These are phyloP conservation scores for Nothoprocta pentlandii DNA, from an alignment of 2,113 vertebrate genomes.

Conservation along the genomic window DNA sequence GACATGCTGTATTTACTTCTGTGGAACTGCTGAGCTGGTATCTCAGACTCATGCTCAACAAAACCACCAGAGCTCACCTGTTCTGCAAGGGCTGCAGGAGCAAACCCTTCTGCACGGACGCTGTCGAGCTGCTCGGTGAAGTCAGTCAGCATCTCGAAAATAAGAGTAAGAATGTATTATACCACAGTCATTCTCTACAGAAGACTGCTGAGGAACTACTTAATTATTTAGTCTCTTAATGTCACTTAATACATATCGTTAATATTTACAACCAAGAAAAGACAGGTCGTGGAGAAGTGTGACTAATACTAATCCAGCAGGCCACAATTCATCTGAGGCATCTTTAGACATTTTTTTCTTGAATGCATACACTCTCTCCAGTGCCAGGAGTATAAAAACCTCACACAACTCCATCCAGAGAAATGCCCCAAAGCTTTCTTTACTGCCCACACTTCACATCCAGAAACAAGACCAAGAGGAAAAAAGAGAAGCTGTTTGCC, in stretches of 20 bases:
- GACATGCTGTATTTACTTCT: background rate
- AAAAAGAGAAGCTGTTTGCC: background rate
- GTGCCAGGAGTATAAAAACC: no score
- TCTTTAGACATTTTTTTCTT: no score
- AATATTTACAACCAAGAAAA: background rate
- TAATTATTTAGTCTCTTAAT: background rate
- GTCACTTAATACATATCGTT: background rate
- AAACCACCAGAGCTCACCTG: fast-evolving
- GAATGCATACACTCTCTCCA: no score
- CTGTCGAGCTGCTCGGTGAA: background rate
- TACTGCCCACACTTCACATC: no score
- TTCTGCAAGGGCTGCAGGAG: background rate
- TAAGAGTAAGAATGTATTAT: background rate
- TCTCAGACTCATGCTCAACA: background rate
- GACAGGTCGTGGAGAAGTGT: background rate
- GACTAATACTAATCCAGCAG: no score
- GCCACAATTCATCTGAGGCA: no score
- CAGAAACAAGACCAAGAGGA: no score
- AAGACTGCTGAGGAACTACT: background rate
- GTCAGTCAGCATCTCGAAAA: background rate
- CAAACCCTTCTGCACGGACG: fast-evolving
- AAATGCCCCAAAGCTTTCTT: no score
- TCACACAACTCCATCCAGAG: no score
- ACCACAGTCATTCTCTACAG: background rate
- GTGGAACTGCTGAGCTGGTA: background rate